phyloP scores from a whole-genome alignment of 1,140 invertebrate genomes.

The Pogonognathellus flavescens region DNA sequence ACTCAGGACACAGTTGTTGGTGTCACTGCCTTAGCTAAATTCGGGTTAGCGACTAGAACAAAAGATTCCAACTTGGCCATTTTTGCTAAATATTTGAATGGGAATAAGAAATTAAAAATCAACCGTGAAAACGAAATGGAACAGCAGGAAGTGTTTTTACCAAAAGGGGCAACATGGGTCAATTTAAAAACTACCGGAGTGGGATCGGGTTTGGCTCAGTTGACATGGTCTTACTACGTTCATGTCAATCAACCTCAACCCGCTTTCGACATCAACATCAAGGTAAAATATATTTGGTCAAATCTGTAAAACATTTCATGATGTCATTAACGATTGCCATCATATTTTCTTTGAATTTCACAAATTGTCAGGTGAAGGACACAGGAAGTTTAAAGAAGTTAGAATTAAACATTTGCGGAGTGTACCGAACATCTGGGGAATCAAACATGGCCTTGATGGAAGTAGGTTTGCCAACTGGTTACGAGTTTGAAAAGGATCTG shows the following conservation, averaged over 20 bases:
- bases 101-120: background rate
- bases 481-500: constrained; percentile 77
- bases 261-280: constrained; percentile 39
- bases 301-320: background rate
- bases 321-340: background rate
- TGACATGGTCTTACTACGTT: constrained; percentile 86
- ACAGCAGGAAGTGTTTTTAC: constrained; percentile 71
- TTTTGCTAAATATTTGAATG: constrained; percentile 14
- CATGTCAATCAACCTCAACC: constrained; percentile 79
- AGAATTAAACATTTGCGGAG: constrained; percentile 2
- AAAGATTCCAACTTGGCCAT: constrained; percentile 23
- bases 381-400: background rate
- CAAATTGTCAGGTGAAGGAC: background rate
- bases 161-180: constrained; percentile 73
- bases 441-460: constrained; percentile 93
- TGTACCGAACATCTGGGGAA: constrained; percentile 26
- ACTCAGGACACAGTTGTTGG: constrained; percentile 74
- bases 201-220: constrained; percentile 86
- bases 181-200: constrained; percentile 81
- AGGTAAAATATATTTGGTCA: too few species aligned
- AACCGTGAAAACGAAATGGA: constrained; percentile 51
- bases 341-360: background rate
- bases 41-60: constrained; percentile 17
- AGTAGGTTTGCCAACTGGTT: constrained; percentile 86
- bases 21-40: constrained; percentile 58